Conservation (phyloP, 2,113 vertebrate genomes). For the Nestor notabilis region DNA sequence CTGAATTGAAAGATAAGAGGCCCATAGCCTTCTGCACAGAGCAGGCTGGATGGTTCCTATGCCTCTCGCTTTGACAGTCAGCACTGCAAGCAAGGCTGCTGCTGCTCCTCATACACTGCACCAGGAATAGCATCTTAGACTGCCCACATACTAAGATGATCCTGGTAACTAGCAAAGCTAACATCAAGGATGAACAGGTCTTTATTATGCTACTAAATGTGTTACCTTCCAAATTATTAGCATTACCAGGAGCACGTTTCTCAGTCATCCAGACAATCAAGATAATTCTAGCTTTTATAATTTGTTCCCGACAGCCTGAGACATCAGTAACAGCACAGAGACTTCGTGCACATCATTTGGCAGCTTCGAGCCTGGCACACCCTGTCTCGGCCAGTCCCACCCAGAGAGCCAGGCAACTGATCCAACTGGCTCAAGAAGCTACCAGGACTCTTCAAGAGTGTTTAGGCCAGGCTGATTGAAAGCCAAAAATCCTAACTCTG, state of each 20-base stretch:
- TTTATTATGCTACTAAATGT: not conserved
- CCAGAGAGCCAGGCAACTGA: slow-evolving; percentile 36
- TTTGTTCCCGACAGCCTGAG: slow-evolving; percentile 45
- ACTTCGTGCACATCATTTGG: slow-evolving; percentile 15
- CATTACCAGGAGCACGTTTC: not conserved
- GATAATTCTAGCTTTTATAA: slow-evolving; percentile 24
- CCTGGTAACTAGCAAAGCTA: slow-evolving; percentile 16
- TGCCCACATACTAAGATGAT: slow-evolving; percentile 37
- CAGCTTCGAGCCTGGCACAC: slow-evolving; percentile 33
- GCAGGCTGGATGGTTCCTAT: not conserved
- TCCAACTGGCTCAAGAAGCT: slow-evolving; percentile 44
- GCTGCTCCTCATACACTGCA: slow-evolving; percentile 9
- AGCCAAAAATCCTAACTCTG: not conserved
- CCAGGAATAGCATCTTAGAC: slow-evolving; percentile 53
- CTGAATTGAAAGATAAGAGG: not conserved
- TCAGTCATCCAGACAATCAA: slow-evolving; percentile 22
- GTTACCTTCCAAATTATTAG: not conserved
- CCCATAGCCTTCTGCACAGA: not conserved
- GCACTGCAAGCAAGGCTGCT: not conserved
- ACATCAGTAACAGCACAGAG: not conserved
- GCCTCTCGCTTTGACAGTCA: slow-evolving; percentile 13
- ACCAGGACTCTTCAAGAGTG: slow-evolving; percentile 29
- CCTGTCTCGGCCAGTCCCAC: slow-evolving; percentile 38
- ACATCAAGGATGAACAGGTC: not conserved
- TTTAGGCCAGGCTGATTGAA: not conserved